Base-by-base conservation (phyloP, 2,113 vertebrate species). In the Baryphthengus martii region DNA sequence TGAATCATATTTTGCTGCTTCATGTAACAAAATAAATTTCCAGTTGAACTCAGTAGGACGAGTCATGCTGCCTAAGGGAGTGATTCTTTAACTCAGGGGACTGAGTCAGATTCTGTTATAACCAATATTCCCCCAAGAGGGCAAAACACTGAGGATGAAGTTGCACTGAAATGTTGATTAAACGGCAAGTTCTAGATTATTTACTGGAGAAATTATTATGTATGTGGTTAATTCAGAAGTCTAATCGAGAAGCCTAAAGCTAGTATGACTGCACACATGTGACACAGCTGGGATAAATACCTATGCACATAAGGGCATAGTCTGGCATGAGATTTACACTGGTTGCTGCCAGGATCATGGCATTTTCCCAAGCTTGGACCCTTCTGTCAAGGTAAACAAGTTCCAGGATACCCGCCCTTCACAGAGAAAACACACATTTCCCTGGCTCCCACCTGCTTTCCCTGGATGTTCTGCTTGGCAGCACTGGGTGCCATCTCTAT, bases 1-100 rank as follows among this genome's bases (percentile, higher is more conserved):
- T 95, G 87, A 95, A 87, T 91, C 77, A 87, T 73, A 82, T 85
- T 94, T 85, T 89, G 44, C 62, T 78, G 39, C 53, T 91, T 87
- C 76, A 82, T 85, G 53, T 56, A 85, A 85, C 44, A 72, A 94
- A 89, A 90, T 82, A 37, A 39, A 91, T 95, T 93, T 92, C 68
- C 17, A 75, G 83, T 89, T 89, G 65, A 95, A 89, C 91, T 89
- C 89, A 78, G 53, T 37, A 84, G 50, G 76, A 89, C 23, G 1
- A 95, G 76, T 81, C 86, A 84, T 52, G 13, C 26, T 84, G 89
- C 93, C 86, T 84, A 29, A 67, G 33, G 90, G 55, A 84, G 33
- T 17, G 47, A 95, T 95, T 88, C 82, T 72, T 83, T 90, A 93
- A 63, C 59, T 89, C 72, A 67, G 55, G 35, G 61, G 76, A 88